A percentile compares a stretch with the other conserved stretches of the same genome.
phyloP scores from a whole-genome alignment of 2,797 vertebrate genomes.

The Lates japonicus region DNA sequence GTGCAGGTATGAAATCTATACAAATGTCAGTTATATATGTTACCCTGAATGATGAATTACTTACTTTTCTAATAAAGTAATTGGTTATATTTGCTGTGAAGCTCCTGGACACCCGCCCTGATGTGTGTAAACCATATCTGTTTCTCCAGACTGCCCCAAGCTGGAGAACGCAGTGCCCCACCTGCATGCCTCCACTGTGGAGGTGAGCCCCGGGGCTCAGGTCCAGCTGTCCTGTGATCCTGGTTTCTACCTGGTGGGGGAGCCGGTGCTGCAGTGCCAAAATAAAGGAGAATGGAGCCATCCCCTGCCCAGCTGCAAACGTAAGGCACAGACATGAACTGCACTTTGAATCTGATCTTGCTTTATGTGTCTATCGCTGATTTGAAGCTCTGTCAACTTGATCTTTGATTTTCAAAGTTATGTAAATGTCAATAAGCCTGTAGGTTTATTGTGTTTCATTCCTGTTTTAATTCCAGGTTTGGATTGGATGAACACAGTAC shows the following conservation, averaged over 20 bases:
- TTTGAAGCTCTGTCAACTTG: not conserved
- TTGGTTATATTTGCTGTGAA: not conserved
- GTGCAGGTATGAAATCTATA: slow-evolving; percentile 88
- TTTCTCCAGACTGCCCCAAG: slow-evolving; percentile 90
- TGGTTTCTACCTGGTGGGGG: slow-evolving; percentile 96
- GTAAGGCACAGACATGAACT: slow-evolving; percentile 83
- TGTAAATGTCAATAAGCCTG: not conserved
- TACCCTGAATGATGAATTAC: not conserved
- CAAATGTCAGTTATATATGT: not conserved
- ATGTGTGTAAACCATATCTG: not conserved
- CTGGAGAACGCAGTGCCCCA: slow-evolving; percentile 89
- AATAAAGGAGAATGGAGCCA: slow-evolving; percentile 96
- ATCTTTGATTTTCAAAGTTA: not conserved
- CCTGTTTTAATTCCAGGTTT: not conserved
- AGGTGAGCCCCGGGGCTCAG: slow-evolving; percentile 91
- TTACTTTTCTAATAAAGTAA: not conserved
- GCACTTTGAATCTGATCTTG: not conserved
- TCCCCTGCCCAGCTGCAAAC: slow-evolving; percentile 93
- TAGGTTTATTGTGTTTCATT: not conserved
- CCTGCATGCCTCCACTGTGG: slow-evolving; percentile 86
- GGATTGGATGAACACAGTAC: not conserved
- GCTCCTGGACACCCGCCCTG: not conserved
- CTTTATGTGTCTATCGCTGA: not conserved
- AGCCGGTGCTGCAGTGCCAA: slow-evolving; percentile 92
- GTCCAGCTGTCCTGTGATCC: slow-evolving; percentile 94